These are phyloP conservation scores for Cataglyphis rosenhaueri DNA, from an alignment of 2,888 invertebrate genomes.

Conservation along the genomic window DNA sequence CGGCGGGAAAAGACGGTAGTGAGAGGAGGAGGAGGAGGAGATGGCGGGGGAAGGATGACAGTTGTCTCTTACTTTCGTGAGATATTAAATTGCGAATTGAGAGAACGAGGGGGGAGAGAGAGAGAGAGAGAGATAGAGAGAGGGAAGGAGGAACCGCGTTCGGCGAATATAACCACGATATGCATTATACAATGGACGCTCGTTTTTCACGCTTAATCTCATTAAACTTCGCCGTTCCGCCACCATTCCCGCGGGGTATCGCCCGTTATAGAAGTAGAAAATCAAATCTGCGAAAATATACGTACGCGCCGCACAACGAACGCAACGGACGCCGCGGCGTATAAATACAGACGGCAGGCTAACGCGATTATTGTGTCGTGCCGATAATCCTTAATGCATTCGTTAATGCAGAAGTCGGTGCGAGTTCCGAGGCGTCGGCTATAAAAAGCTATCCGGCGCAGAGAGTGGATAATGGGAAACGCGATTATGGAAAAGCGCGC, in stretches of 20 bases:
- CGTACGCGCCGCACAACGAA: slow-evolving; percentile 42
- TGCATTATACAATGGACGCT: slow-evolving; percentile 67
- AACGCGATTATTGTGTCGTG: slow-evolving; percentile 64
- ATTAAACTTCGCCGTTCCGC: slow-evolving; percentile 61
- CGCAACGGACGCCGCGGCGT: slow-evolving; percentile 27
- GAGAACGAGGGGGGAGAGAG: slow-evolving; percentile 24
- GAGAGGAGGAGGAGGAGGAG: background rate
- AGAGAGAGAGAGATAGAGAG: slow-evolving; percentile 2
- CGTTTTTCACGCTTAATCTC: slow-evolving; percentile 72
- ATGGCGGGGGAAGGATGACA: slow-evolving; percentile 35
- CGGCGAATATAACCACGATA: slow-evolving; percentile 51
- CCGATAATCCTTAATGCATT: slow-evolving; percentile 66
- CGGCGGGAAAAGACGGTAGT: slow-evolving; percentile 15
- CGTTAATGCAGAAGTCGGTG: slow-evolving; percentile 59
- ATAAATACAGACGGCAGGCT: slow-evolving; percentile 58
- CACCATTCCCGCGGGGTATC: slow-evolving; percentile 30
- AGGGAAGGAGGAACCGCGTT: background rate
- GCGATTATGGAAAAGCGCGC: slow-evolving; percentile 46
- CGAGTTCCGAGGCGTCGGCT: slow-evolving; percentile 13
- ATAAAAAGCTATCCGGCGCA: slow-evolving; percentile 30
- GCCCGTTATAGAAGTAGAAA: slow-evolving; percentile 61
- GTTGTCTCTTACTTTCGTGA: slow-evolving; percentile 52
- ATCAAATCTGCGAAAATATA: slow-evolving; percentile 67
- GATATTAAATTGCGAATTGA: slow-evolving; percentile 67
- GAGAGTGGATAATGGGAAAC: slow-evolving; percentile 41